Percentiles rank a stretch among this genome's conserved stretches.
phyloP scores from a whole-genome alignment of 2,113 vertebrate species.

The Pterocles burchelli region DNA sequence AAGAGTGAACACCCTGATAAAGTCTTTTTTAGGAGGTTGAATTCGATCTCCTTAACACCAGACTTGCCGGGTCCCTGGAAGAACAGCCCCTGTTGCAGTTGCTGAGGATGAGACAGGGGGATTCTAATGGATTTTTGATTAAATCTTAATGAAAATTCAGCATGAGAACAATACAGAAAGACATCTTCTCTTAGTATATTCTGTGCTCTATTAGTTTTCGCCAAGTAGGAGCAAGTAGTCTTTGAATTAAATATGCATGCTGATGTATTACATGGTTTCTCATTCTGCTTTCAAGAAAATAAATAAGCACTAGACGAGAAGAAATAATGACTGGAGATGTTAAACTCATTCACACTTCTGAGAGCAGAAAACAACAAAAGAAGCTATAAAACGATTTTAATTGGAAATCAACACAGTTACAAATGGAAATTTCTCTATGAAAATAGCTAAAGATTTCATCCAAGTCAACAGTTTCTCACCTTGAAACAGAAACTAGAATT shows the following conservation, averaged over 20 bases:
- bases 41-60: neutral
- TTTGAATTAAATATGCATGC: neutral
- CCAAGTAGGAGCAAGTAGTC: neutral
- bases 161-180: neutral
- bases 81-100: neutral
- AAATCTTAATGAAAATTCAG: neutral
- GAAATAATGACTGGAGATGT: neutral
- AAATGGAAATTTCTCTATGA: neutral
- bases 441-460: neutral
- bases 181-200: neutral
- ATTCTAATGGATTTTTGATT: neutral
- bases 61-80: neutral
- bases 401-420: neutral
- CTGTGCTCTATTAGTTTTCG: neutral
- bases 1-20: neutral
- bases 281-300: neutral
- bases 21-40: neutral
- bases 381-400: neutral
- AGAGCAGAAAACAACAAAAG: neutral
- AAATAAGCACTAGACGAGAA: neutral
- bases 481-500: neutral
- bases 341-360: neutral
- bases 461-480: neutral
- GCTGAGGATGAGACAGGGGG: neutral
- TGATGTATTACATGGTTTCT: neutral